These are phyloP conservation scores for Nycticryphes semicollaris DNA, from an alignment of 2,113 vertebrate species.

Conservation along the genomic window DNA sequence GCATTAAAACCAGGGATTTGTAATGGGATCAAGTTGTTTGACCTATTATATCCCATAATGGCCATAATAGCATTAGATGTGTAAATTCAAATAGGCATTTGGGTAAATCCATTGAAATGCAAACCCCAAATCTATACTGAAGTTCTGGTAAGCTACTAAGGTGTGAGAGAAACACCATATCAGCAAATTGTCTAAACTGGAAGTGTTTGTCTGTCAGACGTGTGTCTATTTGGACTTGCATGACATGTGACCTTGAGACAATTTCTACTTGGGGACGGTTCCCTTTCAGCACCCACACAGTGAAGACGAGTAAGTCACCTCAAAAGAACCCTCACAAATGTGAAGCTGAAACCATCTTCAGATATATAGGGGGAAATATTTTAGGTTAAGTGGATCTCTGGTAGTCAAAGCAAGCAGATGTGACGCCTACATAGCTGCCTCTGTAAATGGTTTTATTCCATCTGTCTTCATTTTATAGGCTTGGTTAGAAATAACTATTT, in stretches of 20 bases:
- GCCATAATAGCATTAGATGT: neutral
- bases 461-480: neutral
- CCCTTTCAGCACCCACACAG: neutral
- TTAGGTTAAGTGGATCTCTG: slow-evolving; percentile 5
- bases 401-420: slow-evolving; percentile 26
- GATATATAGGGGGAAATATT: slow-evolving; percentile 1
- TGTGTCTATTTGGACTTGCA: neutral
- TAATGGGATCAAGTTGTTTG: neutral
- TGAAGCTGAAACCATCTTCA: neutral
- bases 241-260: neutral
- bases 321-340: neutral
- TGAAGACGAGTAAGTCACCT: neutral
- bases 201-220: neutral
- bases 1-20: neutral
- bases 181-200: neutral
- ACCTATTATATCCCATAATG: neutral
- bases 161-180: neutral
- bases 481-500: neutral
- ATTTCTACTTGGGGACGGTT: neutral
- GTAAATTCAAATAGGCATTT: neutral
- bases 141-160: neutral
- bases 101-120: neutral
- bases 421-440: neutral
- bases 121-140: neutral
- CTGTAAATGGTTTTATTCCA: neutral